These are phyloP conservation scores for Coptodon bakossiorum DNA, from an alignment of 2,113 vertebrate species.

Conservation along the genomic window DNA sequence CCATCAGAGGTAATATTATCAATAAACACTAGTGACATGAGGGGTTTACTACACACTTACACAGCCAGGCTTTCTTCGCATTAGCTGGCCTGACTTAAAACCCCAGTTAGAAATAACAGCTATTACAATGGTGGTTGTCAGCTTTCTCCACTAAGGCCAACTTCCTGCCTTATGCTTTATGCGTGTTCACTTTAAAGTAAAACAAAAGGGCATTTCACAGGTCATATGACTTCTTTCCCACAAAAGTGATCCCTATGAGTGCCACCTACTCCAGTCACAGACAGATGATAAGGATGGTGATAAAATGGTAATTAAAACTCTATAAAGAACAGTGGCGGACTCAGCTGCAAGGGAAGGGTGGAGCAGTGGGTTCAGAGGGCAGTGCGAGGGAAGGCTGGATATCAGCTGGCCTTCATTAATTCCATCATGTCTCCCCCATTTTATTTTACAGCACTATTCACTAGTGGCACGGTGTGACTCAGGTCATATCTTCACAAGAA, in stretches of 20 bases:
- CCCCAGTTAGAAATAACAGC: not conserved
- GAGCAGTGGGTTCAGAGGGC: not conserved
- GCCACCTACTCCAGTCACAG: not conserved
- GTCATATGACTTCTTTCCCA: not conserved
- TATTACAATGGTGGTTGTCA: not conserved
- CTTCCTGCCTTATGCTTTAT: not conserved
- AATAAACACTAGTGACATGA: not conserved
- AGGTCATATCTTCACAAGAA: not conserved
- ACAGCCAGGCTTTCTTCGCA: not conserved
- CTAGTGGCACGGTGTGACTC: not conserved
- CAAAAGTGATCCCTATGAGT: not conserved
- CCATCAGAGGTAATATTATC: not conserved
- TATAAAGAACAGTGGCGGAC: not conserved
- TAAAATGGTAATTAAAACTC: not conserved
- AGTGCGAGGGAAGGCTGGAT: not conserved
- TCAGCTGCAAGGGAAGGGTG: not conserved
- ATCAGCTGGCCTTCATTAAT: not conserved
- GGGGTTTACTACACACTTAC: not conserved
- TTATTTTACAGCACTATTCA: not conserved
- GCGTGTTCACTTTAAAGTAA: not conserved
- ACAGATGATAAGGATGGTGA: not conserved
- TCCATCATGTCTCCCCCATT: not conserved
- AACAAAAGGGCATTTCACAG: not conserved
- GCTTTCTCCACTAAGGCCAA: not conserved
- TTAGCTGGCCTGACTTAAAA: not conserved